These are phyloP conservation scores for Lamproptera curius DNA, from an alignment of 2,888 invertebrate species.

Conservation along the genomic window DNA sequence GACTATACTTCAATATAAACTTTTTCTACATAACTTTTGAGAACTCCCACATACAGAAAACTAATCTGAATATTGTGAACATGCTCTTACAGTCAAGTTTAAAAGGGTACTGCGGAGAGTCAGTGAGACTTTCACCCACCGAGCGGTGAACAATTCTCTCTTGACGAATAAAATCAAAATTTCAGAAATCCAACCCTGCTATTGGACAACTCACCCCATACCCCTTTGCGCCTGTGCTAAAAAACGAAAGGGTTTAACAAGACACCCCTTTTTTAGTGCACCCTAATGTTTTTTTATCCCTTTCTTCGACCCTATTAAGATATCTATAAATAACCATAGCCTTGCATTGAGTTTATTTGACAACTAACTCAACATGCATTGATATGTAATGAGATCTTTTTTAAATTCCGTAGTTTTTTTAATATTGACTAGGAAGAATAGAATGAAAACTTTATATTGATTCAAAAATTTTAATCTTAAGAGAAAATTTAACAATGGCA, in stretches of 20 bases:
- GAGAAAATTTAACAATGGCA: no score
- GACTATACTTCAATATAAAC: no score
- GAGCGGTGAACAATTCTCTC: constrained; percentile 38
- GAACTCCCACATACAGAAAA: not conserved
- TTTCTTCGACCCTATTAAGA: constrained; percentile 27
- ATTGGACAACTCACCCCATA: constrained; percentile 64
- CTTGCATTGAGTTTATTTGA: no score
- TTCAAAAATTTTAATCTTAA: no score
- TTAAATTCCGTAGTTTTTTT: no score
- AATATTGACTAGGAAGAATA: no score
- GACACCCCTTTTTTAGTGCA: constrained; percentile 62
- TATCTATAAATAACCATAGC: no score
- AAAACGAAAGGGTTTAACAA: constrained; percentile 70
- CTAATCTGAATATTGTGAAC: constrained; percentile 33
- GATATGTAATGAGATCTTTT: no score
- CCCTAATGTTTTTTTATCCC: constrained; percentile 48
- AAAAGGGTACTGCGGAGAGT: constrained; percentile 46
- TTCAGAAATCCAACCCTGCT: constrained; percentile 48
- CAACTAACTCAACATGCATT: no score
- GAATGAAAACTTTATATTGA: no score
- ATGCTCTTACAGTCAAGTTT: constrained; percentile 42
- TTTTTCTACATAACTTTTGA: not conserved
- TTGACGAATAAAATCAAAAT: constrained; percentile 63
- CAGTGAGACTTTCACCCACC: constrained; percentile 39
- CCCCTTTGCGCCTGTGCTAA: constrained; percentile 75